These are phyloP conservation scores for Heliconius erato DNA, from an alignment of 2,888 invertebrate genomes.

Conservation along the genomic window DNA sequence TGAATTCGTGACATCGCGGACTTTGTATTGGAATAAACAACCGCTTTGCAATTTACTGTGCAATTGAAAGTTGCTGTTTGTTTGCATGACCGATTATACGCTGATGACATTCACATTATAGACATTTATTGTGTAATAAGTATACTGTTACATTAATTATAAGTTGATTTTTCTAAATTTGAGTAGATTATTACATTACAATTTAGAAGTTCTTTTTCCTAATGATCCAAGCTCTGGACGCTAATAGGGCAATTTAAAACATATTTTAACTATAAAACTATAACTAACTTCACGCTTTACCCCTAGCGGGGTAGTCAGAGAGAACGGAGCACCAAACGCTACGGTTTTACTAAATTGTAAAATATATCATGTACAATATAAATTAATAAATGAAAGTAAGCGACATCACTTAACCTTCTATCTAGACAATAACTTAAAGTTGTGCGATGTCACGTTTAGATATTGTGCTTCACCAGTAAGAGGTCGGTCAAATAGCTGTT, in stretches of 20 bases:
- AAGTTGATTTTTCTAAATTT: conserved; percentile 4
- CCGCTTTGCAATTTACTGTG: conserved; percentile 47
- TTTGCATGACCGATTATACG: conserved; percentile 43
- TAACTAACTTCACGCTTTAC: too few species aligned
- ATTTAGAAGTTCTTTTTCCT: neutral
- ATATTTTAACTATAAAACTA: neutral
- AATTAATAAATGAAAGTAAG: neutral
- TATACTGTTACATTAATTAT: neutral
- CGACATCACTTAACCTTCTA: conserved; percentile 5
- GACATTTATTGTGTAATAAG: conserved; percentile 26
- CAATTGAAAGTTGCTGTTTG: conserved; percentile 44
- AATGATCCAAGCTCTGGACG: neutral
- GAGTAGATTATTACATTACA: neutral
- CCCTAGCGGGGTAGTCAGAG: too few species aligned
- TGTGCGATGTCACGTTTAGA: conserved; percentile 25
- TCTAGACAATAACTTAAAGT: conserved; percentile 11
- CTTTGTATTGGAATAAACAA: conserved; percentile 43
- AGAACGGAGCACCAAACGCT: too few species aligned
- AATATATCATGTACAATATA: neutral
- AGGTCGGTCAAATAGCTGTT: conserved; percentile 41
- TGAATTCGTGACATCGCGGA: conserved; percentile 45
- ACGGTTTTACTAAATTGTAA: too few species aligned
- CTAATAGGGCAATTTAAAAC: neutral
- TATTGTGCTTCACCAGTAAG: conserved; percentile 20
- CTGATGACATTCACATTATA: conserved; percentile 39